These are phyloP conservation scores for Spisula subtruncata DNA, from an alignment of 2,888 invertebrate species.

Conservation along the genomic window DNA sequence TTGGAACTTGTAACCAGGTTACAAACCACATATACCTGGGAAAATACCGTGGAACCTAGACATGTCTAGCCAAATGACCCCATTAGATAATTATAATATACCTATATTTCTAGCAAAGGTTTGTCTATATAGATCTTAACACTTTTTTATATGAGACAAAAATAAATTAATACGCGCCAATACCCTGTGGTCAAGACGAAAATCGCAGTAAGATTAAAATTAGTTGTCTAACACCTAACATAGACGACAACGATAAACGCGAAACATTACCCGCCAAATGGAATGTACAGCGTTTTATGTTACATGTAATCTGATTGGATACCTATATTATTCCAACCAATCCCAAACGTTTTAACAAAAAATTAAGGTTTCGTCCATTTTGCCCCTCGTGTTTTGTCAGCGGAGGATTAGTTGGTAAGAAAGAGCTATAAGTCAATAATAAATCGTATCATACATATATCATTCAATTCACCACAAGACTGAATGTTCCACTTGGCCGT, in stretches of 20 bases:
- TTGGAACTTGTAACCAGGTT: no score
- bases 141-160: no score
- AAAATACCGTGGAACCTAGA: no score
- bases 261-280: constrained; percentile 67
- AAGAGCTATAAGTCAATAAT: constrained; percentile 12
- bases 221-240: neutral
- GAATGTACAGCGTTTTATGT: constrained; percentile 42
- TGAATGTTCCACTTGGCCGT: neutral
- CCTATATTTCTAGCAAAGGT: no score
- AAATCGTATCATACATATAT: neutral
- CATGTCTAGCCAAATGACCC: no score
- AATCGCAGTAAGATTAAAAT: neutral
- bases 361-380: constrained; percentile 61
- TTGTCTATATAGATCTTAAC: no score
- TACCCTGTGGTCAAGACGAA: no score
- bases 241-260: constrained; percentile 16
- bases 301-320: constrained; percentile 25
- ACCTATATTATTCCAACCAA: constrained; percentile 47
- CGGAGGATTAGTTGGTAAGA: constrained; percentile 51
- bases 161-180: no score
- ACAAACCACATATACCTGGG: no score
- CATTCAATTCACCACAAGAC: neutral
- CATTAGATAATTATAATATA: no score
- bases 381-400: constrained; percentile 71
- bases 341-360: constrained; percentile 38